Percentiles rank a stretch among this genome's conserved stretches.
Conservation (phyloP, 2,888 invertebrate genomes). For the Acanthoscelides obtectus region DNA sequence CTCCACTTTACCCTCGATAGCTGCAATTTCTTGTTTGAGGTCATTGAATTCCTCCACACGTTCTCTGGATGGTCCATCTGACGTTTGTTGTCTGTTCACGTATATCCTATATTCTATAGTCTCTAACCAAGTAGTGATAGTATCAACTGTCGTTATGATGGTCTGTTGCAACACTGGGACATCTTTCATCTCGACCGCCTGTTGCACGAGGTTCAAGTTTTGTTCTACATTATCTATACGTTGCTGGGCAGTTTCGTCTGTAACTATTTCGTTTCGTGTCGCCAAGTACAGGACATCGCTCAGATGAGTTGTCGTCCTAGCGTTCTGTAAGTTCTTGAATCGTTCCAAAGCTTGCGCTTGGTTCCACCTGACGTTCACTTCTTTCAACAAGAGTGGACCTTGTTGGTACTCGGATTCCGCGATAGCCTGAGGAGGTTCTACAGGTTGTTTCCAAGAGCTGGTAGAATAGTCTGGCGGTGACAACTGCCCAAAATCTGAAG, state of each 20-base stretch:
- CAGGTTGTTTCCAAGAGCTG: conserved; percentile 28
- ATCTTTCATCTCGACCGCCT: conserved; percentile 57
- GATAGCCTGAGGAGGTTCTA: conserved; percentile 17
- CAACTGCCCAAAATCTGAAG: conserved; percentile 41
- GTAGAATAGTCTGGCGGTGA: conserved; percentile 39
- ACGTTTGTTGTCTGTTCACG: conserved; percentile 54
- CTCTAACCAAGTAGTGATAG: conserved; percentile 79
- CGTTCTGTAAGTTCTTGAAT: conserved; percentile 54
- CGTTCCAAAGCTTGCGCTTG: conserved; percentile 54
- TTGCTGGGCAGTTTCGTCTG: conserved; percentile 53
- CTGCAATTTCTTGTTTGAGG: conserved; percentile 61
- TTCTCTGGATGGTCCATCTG: conserved; percentile 56
- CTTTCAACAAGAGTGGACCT: conserved; percentile 34
- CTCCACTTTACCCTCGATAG: conserved; percentile 62
- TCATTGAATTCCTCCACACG: conserved; percentile 58
- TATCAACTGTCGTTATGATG: conserved; percentile 71
- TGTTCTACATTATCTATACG: conserved; percentile 57
- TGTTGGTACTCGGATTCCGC: conserved; percentile 22
- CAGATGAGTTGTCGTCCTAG: conserved; percentile 53
- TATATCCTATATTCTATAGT: conserved; percentile 78
- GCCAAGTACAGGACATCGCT: conserved; percentile 60
- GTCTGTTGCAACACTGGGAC: conserved; percentile 60
- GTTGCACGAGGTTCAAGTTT: conserved; percentile 54
- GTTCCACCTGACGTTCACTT: conserved; percentile 49
- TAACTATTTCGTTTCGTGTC: conserved; percentile 54